Evolutionary conservation across 1,140 invertebrate species (phyloP).

Genomic region (Formica selysi): DNA sequence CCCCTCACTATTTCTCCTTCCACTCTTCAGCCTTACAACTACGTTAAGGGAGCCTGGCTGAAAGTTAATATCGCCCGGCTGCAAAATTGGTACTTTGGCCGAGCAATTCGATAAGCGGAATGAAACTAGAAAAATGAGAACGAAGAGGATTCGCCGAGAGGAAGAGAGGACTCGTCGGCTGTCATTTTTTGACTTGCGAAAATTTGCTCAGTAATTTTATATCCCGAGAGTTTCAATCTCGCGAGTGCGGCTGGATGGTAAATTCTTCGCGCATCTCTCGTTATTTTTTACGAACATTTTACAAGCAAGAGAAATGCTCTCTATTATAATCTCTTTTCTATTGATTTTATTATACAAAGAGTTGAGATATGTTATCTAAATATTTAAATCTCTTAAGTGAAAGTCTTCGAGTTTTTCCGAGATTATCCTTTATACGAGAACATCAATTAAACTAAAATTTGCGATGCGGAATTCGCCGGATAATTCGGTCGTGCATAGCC

Average conservation of each 20-base stretch:
- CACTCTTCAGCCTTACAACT: neutral
- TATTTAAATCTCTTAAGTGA: neutral
- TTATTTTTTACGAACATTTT: slow-evolving; percentile 1
- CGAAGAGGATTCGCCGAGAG: neutral
- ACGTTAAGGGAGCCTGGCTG: slow-evolving; percentile 17
- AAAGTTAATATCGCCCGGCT: slow-evolving; percentile 22
- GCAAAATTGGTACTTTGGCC: slow-evolving; percentile 41
- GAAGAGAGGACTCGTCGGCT: neutral
- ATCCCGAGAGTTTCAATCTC: slow-evolving; percentile 31
- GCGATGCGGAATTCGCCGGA: neutral
- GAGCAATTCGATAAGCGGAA: slow-evolving; percentile 34
- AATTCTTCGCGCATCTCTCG: neutral
- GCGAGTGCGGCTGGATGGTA: neutral
- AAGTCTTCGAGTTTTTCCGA: slow-evolving; percentile 6
- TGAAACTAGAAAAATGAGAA: slow-evolving; percentile 38
- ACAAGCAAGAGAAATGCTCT: neutral
- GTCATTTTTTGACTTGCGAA: slow-evolving; percentile 9
- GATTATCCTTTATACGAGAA: neutral
- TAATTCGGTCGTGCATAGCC: slow-evolving; percentile 4
- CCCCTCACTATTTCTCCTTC: neutral
- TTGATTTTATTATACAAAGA: neutral
- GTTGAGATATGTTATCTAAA: neutral
- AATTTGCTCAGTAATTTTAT: slow-evolving; percentile 26
- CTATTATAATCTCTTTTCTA: neutral
- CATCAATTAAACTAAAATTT: slow-evolving; percentile 30